These are phyloP conservation scores for Platycheirus albimanus DNA, from an alignment of 2,888 invertebrate species.

Conservation along the genomic window DNA sequence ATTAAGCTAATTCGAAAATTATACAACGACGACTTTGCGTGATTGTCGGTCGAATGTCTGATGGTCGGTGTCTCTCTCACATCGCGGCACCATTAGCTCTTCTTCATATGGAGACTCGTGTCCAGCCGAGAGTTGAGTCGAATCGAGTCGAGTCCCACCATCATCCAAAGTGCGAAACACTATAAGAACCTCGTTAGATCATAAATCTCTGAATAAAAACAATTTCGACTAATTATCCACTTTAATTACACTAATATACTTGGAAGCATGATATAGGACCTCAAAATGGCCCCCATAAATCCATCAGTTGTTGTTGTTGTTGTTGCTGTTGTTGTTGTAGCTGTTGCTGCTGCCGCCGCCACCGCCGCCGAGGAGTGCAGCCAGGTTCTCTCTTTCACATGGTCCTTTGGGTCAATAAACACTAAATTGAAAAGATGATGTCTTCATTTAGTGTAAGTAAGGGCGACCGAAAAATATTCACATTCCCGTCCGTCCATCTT, in stretches of 20 bases:
- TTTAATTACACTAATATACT: slow-evolving; percentile 71
- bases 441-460: slow-evolving; percentile 67
- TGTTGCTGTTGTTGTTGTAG: neutral
- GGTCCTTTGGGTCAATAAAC: slow-evolving; percentile 64
- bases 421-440: slow-evolving; percentile 74
- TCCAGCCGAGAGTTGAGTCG: slow-evolving; percentile 9
- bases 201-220: slow-evolving; percentile 72
- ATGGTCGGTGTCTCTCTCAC: slow-evolving; percentile 20
- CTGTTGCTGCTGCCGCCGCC: no score
- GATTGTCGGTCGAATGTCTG: slow-evolving; percentile 46
- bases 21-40: slow-evolving; percentile 62
- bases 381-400: slow-evolving; percentile 20
- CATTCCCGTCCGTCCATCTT: slow-evolving; percentile 65
- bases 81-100: slow-evolving; percentile 37
- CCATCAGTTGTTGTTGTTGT: slow-evolving; percentile 57
- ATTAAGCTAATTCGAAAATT: slow-evolving; percentile 74
- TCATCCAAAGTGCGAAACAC: slow-evolving; percentile 23
- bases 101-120: slow-evolving; percentile 27
- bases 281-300: slow-evolving; percentile 67
- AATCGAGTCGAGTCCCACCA: slow-evolving; percentile 16
- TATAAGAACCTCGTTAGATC: slow-evolving; percentile 64
- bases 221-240: slow-evolving; percentile 73
- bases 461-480: slow-evolving; percentile 59
- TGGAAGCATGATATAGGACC: slow-evolving; percentile 66
- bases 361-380: neutral